phyloP scores from a whole-genome alignment of 2,113 vertebrate genomes.

The Calypte anna region DNA sequence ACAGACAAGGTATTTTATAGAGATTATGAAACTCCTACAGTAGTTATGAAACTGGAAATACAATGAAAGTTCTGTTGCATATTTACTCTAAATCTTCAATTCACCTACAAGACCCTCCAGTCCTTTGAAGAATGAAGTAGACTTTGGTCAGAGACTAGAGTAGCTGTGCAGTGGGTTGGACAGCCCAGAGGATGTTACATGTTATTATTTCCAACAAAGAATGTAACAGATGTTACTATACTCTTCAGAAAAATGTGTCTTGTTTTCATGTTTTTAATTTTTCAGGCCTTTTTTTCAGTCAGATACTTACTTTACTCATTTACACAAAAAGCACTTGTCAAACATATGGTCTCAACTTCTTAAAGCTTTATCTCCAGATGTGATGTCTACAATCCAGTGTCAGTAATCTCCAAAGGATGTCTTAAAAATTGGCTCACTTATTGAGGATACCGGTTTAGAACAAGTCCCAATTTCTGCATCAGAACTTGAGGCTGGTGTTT shows the following conservation, averaged over 20 bases:
- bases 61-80: background rate
- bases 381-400: background rate
- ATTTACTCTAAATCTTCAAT: background rate
- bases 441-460: background rate
- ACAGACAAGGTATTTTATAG: background rate
- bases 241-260: background rate
- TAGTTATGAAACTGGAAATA: background rate
- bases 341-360: background rate
- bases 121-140: background rate
- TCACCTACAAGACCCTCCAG: background rate
- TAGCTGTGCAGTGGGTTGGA: background rate
- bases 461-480: background rate
- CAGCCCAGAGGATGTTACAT: background rate
- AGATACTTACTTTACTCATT: background rate
- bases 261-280: background rate
- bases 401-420: background rate
- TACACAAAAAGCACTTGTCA: background rate
- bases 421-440: background rate
- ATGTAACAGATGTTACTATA: background rate
- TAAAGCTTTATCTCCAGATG: slow-evolving; percentile 4
- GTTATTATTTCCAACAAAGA: background rate
- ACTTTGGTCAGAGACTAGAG: background rate
- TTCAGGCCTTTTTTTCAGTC: background rate
- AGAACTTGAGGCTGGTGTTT: background rate
- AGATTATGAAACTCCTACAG: background rate